Base-by-base conservation (phyloP, 2,888 invertebrate species). In the Antheraea yamamai region DNA sequence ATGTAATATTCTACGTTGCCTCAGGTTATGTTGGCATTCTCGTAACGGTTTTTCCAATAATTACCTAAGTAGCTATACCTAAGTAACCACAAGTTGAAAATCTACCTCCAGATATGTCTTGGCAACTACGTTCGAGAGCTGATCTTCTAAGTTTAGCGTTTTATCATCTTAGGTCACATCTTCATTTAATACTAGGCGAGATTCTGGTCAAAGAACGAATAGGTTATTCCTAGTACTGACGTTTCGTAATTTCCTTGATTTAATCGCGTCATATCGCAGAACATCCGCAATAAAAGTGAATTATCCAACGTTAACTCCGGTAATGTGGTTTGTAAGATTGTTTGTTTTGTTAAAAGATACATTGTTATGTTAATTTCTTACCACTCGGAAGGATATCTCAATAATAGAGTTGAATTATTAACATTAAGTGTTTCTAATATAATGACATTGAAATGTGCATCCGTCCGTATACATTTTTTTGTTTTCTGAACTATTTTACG, bases 281-380 rank as follows among this genome's bases (percentile, higher is more conserved):
- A 55, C 23, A 23, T 61, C 61, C 61, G 4, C 23, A 61, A 61
- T 61, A 61, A 61, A 61, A 61, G 12, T 12, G 47, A 47, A 61
- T 61, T 61, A 61, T n/a, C 23, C 61, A n/a, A 23, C 23, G 12
- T 4, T 23, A 61, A 61, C 23, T 23, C 61, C 7, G 23, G 14
- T 23, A 61, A 23, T 61, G 23, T 66, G 16, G 30, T 66, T 66
- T 16, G 26, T 66, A 66, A 16, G 30, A 66, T 26, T 66, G 16
- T 66, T 66, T 66, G 64, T 66, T 66, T 66, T 30, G 64, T 26
- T 66, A 26, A 30, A 30, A 30, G 12, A 20, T 30, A 66, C 26
- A 66, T 66, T 66, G 64, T 66, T 66, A 66, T 66, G 64, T 66
- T 66, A 66, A 66, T 66, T 66, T 16, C 0, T 16, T 66, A 66